These are phyloP conservation scores for Pardosa pseudoannulata DNA, from an alignment of 2,888 invertebrate genomes.

Conservation along the genomic window DNA sequence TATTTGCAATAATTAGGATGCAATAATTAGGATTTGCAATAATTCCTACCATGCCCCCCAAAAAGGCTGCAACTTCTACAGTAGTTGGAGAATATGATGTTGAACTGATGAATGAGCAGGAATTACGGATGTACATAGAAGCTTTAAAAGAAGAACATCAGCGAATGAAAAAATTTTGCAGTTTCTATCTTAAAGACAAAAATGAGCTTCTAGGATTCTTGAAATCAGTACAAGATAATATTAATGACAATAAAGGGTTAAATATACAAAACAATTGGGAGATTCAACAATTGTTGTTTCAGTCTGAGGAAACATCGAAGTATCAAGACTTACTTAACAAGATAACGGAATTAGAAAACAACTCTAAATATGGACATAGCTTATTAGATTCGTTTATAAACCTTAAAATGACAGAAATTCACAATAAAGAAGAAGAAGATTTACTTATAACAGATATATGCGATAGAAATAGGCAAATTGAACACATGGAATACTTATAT, in stretches of 20 bases:
- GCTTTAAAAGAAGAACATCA: conserved; percentile 32
- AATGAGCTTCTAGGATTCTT: not conserved
- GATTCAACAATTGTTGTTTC: conserved; percentile 10
- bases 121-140: conserved; percentile 24
- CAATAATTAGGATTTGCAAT: too few species aligned
- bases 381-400: not conserved
- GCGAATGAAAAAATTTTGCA: conserved; percentile 5
- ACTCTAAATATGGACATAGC: not conserved
- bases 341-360: not conserved
- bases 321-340: conserved; percentile 2
- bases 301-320: not conserved
- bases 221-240: not conserved
- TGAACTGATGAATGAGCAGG: conserved; percentile 35
- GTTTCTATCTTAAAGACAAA: conserved; percentile 6
- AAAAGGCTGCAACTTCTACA: not conserved
- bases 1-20: too few species aligned
- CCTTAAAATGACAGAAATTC: not conserved
- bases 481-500: not conserved
- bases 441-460: not conserved
- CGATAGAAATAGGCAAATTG: not conserved
- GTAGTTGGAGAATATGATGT: conserved; percentile 33
- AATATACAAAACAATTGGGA: conserved; percentile 22
- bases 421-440: not conserved
- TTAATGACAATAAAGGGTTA: not conserved
- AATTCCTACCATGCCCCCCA: conserved; percentile 16